Base-by-base conservation (phyloP, 2,888 invertebrate genomes). In the Melangyna quadrimaculata region DNA sequence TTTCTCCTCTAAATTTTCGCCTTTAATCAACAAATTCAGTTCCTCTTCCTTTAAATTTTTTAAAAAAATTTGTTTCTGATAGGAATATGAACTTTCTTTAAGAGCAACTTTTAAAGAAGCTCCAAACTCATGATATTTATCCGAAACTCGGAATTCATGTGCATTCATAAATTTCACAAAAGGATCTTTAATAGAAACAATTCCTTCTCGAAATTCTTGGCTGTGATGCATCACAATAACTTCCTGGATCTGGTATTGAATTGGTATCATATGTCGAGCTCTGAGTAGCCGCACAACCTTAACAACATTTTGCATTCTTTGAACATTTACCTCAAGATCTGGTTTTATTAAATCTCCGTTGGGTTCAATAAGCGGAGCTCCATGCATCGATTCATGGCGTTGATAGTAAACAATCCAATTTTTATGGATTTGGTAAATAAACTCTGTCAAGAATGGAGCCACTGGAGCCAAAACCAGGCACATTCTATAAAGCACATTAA, bases 191-290 rank as follows among this genome's bases (percentile, higher is more conserved):
- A 98, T 93, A 0, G 95, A 94, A 78, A 94, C 91, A 2, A 98
- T 94, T 89, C 97, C 97, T 3, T 94, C 92, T 75, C 98, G 93
- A 89, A 95, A 96, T 48, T 94, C 93, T 32, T 93, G 92, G 89
- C 97, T 96, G 87, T 96, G 95, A 90, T 98, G 97, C 88, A 99
- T 96, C 8, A 98, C 95, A 5, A 98, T 95, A 89, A 98, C 94
- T 93, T 98, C 98, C 40, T 96, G 96, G 87, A 99, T 92, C 0
- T 98, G 98, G 93, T 98, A 98, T 93, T 98, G 98, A 10, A 97
- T 94, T 0, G 98, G 98, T 82, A 98, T 94, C 8, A 97, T 97
- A 91, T 96, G 96, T 57, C 97, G 94, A 90, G 98, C 98, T 87
- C 99, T 93, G 35, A 98, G 93, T 24, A 97, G 95, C 87, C 98